phyloP scores from a whole-genome alignment of 2,888 invertebrate genomes.

The Drosophila macrothrix region DNA sequence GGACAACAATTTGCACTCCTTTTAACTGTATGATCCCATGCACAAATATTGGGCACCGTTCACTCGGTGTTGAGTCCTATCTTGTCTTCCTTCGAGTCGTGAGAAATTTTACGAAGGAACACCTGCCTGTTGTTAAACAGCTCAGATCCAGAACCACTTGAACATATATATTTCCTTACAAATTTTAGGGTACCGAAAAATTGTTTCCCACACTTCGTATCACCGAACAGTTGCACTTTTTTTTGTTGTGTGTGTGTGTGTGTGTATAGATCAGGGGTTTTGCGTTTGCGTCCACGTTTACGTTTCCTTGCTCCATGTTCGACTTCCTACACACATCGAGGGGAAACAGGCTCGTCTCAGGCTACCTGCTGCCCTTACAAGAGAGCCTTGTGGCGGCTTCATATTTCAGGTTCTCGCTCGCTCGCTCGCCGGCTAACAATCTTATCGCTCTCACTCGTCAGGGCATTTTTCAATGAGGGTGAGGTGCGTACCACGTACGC shows the following conservation, averaged over 20 bases:
- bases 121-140: constrained; percentile 82
- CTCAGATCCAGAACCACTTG: constrained; percentile 66
- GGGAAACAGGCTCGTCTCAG: constrained; percentile 48
- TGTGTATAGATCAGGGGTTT: constrained; percentile 48
- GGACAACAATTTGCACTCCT: constrained; percentile 80
- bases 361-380: constrained; percentile 66
- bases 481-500: constrained; percentile 72
- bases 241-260: constrained; percentile 1
- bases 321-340: constrained; percentile 51
- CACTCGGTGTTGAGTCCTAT: constrained; percentile 52
- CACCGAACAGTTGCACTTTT: constrained; percentile 73
- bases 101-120: constrained; percentile 83
- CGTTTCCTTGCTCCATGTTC: constrained; percentile 49
- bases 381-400: constrained; percentile 51
- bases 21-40: constrained; percentile 59
- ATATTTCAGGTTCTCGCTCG: constrained; percentile 73
- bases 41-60: constrained; percentile 43
- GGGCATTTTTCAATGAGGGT: constrained; percentile 58
- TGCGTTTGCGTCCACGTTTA: constrained; percentile 37
- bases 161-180: constrained; percentile 78
- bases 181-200: constrained; percentile 77
- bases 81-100: constrained; percentile 69
- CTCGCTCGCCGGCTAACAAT: constrained; percentile 27
- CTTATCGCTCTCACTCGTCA: constrained; percentile 46
- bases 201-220: constrained; percentile 83